Percentiles rank a stretch among this genome's conserved stretches.
phyloP scores from a whole-genome alignment of 2,888 invertebrate genomes.

The Hydroisotoma schaefferi region DNA sequence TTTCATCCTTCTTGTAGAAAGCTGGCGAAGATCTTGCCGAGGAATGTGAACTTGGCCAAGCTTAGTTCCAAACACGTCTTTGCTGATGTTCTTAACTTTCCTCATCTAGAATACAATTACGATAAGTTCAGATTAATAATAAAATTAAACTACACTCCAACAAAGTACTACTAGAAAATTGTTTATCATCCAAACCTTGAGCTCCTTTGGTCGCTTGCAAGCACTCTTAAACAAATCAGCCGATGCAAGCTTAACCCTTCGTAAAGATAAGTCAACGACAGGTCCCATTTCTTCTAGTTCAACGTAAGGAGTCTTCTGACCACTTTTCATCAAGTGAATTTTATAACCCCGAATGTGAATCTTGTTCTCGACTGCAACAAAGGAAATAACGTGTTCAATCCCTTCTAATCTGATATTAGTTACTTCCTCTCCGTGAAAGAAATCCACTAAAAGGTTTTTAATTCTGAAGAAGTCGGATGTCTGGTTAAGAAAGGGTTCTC shows the following conservation, averaged over 20 bases:
- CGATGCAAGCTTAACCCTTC: slow-evolving; percentile 83
- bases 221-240: slow-evolving; percentile 82
- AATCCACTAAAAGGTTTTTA: slow-evolving; percentile 84
- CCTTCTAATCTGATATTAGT: slow-evolving; percentile 83
- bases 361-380: slow-evolving; percentile 76
- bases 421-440: slow-evolving; percentile 81
- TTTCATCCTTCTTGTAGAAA: slow-evolving; percentile 90
- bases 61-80: slow-evolving; percentile 81
- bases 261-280: slow-evolving; percentile 76
- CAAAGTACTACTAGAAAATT: background rate
- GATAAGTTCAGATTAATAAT: background rate
- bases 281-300: slow-evolving; percentile 95
- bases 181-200: slow-evolving; percentile 57
- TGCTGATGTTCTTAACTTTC: slow-evolving; percentile 85
- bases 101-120: slow-evolving; percentile 58
- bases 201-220: slow-evolving; percentile 72
- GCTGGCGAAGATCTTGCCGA: slow-evolving; percentile 74
- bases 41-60: slow-evolving; percentile 91
- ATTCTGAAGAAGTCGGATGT: slow-evolving; percentile 71
- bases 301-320: slow-evolving; percentile 78
- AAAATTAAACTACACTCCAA: background rate
- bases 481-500: slow-evolving; percentile 81
- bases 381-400: slow-evolving; percentile 86
- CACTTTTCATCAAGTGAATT: slow-evolving; percentile 84
- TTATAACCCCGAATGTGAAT: slow-evolving; percentile 75